Conservation (phyloP, 2,113 vertebrate species). For the Tautogolabrus adspersus region DNA sequence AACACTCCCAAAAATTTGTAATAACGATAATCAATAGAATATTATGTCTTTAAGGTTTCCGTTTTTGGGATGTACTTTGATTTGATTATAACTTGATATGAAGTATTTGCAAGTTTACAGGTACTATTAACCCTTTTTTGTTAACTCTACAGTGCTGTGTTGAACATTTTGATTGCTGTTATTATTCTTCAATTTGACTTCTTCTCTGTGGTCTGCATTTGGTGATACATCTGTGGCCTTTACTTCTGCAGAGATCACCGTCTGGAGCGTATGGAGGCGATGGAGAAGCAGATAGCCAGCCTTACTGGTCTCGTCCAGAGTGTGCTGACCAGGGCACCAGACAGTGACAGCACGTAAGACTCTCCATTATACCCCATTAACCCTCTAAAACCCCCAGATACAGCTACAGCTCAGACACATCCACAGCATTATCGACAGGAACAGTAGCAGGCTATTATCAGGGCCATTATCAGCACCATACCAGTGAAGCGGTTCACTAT, state of each 20-base stretch:
- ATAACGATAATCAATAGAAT: neutral
- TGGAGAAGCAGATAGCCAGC: slow-evolving; percentile 99
- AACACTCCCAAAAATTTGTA: no score
- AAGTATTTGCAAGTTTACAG: no score
- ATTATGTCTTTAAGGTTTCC: neutral
- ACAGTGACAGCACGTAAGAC: slow-evolving; percentile 93
- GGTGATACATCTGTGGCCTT: neutral
- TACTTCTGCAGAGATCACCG: slow-evolving; percentile 72
- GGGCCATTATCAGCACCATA: slow-evolving; percentile 54
- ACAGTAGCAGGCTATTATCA: slow-evolving; percentile 46
- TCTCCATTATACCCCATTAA: slow-evolving; percentile 47
- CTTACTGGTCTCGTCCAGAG: slow-evolving; percentile 97
- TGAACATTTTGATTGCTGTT: neutral
- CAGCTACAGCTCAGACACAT: slow-evolving; percentile 34
- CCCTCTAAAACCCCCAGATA: slow-evolving; percentile 32
- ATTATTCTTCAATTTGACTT: neutral
- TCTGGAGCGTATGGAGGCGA: slow-evolving; percentile 96
- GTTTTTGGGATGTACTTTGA: no score
- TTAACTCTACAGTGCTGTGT: neutral
- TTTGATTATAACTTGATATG: no score
- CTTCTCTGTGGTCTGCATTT: neutral
- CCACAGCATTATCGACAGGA: slow-evolving; percentile 56
- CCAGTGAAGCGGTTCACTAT: slow-evolving; percentile 56
- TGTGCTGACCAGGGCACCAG: slow-evolving; percentile 92
- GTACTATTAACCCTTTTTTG: no score